These are phyloP conservation scores for Carettochelys insculpta DNA, from an alignment of 2,113 vertebrate genomes.

Conservation along the genomic window DNA sequence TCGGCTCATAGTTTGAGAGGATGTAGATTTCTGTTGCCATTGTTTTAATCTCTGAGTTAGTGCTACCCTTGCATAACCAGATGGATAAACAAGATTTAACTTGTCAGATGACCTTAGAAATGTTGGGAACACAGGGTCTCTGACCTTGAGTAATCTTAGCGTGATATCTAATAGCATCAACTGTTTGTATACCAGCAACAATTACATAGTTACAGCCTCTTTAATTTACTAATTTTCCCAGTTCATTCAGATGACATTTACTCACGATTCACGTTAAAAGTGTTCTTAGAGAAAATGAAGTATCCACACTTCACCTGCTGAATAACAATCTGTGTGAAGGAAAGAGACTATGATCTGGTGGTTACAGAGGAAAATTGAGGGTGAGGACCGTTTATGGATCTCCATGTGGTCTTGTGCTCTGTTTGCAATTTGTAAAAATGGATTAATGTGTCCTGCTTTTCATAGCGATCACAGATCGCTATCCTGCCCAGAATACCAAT, in stretches of 20 bases:
- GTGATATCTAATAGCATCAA: neutral
- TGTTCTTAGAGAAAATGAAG: neutral
- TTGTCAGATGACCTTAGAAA: fast-evolving
- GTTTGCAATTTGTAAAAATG: neutral
- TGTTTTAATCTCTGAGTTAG: neutral
- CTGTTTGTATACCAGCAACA: neutral
- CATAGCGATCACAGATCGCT: neutral
- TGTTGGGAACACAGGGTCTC: neutral
- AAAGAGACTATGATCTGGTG: neutral
- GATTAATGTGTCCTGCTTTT: neutral
- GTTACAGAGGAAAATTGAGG: neutral
- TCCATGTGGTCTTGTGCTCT: neutral
- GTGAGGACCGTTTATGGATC: neutral
- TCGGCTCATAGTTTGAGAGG: neutral
- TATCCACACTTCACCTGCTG: neutral
- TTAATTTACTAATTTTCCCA: conserved; percentile 34
- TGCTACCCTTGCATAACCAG: neutral
- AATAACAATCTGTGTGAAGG: neutral
- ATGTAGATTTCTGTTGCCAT: neutral
- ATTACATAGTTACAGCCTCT: neutral
- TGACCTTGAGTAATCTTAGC: conserved; percentile 22
- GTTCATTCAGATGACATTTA: conserved; percentile 41
- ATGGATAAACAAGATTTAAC: no score
- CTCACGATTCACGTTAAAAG: conserved; percentile 36
- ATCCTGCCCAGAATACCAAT: neutral